Conservation (phyloP, 2,888 invertebrate species). For the Pinctada fucata region DNA sequence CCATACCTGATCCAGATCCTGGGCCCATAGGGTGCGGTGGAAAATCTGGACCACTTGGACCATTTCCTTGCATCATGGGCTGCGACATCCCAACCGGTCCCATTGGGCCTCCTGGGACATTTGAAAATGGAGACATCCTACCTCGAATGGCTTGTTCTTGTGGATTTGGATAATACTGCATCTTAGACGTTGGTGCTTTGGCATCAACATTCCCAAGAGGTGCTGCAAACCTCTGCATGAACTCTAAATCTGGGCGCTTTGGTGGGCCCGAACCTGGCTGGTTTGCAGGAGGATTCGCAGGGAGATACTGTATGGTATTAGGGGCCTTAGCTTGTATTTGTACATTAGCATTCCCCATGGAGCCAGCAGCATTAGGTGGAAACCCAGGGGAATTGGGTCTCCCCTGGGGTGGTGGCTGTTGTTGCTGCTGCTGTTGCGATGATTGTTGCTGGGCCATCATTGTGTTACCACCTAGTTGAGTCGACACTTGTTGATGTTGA, state of each 20-base stretch:
- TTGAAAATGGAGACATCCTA: slow-evolving; percentile 46
- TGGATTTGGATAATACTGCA: slow-evolving; percentile 83
- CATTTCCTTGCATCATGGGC: slow-evolving; percentile 37
- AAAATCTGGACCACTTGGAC: slow-evolving; percentile 43
- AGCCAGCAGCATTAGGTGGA: slow-evolving; percentile 61
- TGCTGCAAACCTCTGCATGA: slow-evolving; percentile 92
- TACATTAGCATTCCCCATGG: slow-evolving; percentile 84
- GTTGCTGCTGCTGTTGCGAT: slow-evolving; percentile 23
- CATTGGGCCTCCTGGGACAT: slow-evolving; percentile 43
- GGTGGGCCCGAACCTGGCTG: slow-evolving; percentile 53
- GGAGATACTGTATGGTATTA: slow-evolving; percentile 98
- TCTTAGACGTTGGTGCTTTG: slow-evolving; percentile 84
- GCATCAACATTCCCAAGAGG: slow-evolving; percentile 85
- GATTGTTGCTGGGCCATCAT: slow-evolving; percentile 25
- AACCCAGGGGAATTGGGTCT: slow-evolving; percentile 56
- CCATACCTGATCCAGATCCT: slow-evolving; percentile 42
- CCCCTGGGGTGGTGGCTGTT: slow-evolving; percentile 49
- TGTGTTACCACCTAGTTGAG: slow-evolving; percentile 30
- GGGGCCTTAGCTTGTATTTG: slow-evolving; percentile 97
- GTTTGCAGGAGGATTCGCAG: slow-evolving; percentile 90
- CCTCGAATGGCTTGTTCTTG: slow-evolving; percentile 46
- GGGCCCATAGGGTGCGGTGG: slow-evolving; percentile 47
- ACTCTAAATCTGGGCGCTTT: slow-evolving; percentile 65
- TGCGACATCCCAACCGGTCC: slow-evolving; percentile 53
- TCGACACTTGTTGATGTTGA: slow-evolving; percentile 23